Conservation (phyloP, 2,888 invertebrate species). For the Busseola fusca region DNA sequence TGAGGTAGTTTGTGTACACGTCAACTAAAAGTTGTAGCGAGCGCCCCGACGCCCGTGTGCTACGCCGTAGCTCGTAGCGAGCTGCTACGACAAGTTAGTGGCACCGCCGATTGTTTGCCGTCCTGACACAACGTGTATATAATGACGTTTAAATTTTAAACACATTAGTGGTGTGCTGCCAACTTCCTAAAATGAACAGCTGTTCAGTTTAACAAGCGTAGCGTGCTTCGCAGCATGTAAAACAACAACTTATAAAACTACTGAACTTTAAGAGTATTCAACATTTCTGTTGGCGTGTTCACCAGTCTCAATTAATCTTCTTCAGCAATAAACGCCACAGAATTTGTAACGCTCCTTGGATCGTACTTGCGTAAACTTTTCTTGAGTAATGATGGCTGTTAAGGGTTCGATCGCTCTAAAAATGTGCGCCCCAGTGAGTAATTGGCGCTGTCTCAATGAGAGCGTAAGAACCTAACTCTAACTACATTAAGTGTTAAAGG, state of each 20-base stretch:
- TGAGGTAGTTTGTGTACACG: constrained; percentile 39
- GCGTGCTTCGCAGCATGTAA: constrained; percentile 8
- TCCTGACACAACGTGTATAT: constrained; percentile 27
- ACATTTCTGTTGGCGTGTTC: constrained; percentile 56
- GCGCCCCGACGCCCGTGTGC: constrained; percentile 19
- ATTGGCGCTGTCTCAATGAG: constrained; percentile 32
- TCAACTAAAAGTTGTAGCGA: constrained; percentile 49
- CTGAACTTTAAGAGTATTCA: constrained; percentile 45
- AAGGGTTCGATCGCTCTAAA: constrained; percentile 60
- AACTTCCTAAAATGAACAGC: constrained; percentile 40
- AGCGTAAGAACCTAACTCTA: constrained; percentile 26
- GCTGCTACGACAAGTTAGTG: constrained; percentile 51
- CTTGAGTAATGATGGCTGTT: constrained; percentile 68
- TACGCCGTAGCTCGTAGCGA: constrained; percentile 52
- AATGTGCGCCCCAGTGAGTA: constrained; percentile 48
- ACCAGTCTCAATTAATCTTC: constrained; percentile 69
- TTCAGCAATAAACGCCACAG: constrained; percentile 68
- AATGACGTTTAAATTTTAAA: constrained; percentile 38
- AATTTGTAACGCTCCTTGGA: constrained; percentile 67
- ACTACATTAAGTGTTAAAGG: constrained; percentile 39
- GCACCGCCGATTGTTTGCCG: constrained; percentile 39
- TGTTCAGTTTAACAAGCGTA: constrained; percentile 24
- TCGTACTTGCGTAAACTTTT: constrained; percentile 66
- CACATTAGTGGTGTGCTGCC: constrained; percentile 30
- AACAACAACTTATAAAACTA: constrained; percentile 33